Evolutionary conservation across 2,113 vertebrate genomes (phyloP).

Genomic region (Vulpes lagopus): DNA sequence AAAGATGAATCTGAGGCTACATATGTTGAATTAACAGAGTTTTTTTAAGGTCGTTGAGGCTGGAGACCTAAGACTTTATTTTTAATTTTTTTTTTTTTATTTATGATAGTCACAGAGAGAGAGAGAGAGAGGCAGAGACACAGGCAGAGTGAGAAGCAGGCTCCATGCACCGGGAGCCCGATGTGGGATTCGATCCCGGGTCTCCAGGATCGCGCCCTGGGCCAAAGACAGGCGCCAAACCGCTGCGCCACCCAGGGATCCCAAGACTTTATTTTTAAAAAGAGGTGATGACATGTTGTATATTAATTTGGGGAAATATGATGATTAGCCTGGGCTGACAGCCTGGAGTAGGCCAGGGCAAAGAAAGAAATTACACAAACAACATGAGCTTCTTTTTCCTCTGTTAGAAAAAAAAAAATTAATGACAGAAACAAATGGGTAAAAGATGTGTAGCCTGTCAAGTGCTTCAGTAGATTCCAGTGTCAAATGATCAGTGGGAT

Average conservation of each 20-base stretch:
- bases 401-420: constrained; percentile 54
- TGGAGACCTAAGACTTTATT: constrained; percentile 54
- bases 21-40: not conserved
- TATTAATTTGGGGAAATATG: constrained; percentile 60
- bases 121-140: too few relatives aligned
- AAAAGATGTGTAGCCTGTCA: not conserved
- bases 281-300: constrained; percentile 64
- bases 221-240: too few relatives aligned
- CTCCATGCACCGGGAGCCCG: too few relatives aligned
- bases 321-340: not conserved
- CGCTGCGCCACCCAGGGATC: too few relatives aligned
- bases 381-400: not conserved
- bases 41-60: constrained; percentile 46
- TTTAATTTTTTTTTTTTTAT: too few relatives aligned
- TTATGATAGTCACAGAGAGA: too few relatives aligned
- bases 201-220: too few relatives aligned
- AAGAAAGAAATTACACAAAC: constrained; percentile 43
- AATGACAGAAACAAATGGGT: not conserved
- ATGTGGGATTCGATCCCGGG: too few relatives aligned
- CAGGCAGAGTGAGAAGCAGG: too few relatives aligned
- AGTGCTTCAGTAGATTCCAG: not conserved
- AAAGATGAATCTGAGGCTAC: constrained; percentile 14
- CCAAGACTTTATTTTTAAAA: constrained; percentile 68
- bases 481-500: not conserved
- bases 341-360: constrained; percentile 28